A percentile compares a stretch with the other conserved stretches of the same genome.
Evolutionary conservation across 2,888 invertebrate species (phyloP).

Genomic region (Biston stratarius): DNA sequence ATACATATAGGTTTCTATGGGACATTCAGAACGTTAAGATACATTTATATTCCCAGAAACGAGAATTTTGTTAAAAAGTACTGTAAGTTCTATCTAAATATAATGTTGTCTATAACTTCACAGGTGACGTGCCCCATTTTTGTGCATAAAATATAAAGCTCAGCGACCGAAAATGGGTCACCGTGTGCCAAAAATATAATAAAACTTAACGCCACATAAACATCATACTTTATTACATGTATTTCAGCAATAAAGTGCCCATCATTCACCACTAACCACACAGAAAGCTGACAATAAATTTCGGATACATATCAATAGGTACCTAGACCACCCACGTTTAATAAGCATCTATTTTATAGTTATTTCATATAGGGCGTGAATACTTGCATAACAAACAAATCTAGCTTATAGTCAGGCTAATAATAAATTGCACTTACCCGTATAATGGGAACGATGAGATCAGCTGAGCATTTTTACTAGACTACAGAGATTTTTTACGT

Average conservation of each 20-base stretch:
- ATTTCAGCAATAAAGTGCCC: neutral
- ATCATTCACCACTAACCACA: too few relatives aligned
- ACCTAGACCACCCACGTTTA: conserved; percentile 16
- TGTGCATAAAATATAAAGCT: conserved; percentile 10
- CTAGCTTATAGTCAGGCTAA: conserved; percentile 28
- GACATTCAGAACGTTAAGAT: too few relatives aligned
- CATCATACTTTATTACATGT: neutral
- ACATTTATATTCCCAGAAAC: too few relatives aligned
- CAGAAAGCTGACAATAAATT: neutral
- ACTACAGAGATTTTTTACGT: neutral
- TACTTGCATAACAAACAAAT: conserved; percentile 13
- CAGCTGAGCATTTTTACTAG: conserved; percentile 3
- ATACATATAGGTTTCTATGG: too few relatives aligned
- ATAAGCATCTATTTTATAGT: neutral
- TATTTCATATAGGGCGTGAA: conserved; percentile 18
- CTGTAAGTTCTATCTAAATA: too few relatives aligned
- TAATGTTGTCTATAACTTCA: neutral
- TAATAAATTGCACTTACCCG: conserved; percentile 31
- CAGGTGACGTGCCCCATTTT: conserved; percentile 1
- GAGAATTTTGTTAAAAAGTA: too few relatives aligned
- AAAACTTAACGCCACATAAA: neutral
- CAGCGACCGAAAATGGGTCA: conserved; percentile 15
- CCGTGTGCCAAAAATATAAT: conserved; percentile 11
- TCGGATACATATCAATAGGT: neutral
- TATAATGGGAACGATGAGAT: conserved; percentile 16